Base-by-base conservation (phyloP, 2,113 vertebrate genomes). In the Channa maculata region DNA sequence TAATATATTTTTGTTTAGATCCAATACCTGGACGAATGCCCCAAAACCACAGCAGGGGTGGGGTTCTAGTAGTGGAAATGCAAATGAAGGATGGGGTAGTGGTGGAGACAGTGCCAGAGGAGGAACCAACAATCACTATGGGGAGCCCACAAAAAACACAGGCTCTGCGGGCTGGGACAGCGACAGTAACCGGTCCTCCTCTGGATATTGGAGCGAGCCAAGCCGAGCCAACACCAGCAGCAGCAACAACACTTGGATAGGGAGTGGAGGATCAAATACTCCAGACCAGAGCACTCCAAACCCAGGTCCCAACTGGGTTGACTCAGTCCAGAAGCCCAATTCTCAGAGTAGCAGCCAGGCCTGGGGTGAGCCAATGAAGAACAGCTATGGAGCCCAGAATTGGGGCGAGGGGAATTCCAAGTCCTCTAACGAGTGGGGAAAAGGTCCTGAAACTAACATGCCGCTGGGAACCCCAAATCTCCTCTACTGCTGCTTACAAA, bases 121-220 rank as follows among this genome's bases (percentile, higher is more conserved):
- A 66, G 86, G 82, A 33, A 15, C 74, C 41, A 88, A 86, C 64
- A 96, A 95, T 93, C 96, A 98, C 75, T 99, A 97, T 97, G 95
- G 93, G 2, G 97, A 98, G 65, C 70, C 94, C 48, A 95, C 95
- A 80, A 99, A 97, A 77, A 91, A 72, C 34, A 70, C 95, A 6
- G 94, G 94, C 78, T 96, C 97, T 0, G 96, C 91, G 84, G 93
- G 95, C 43, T 95, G 94, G 94, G 94, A 95, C 33, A 96, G 95
- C 5, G 96, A 98, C 93, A 95, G 96, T 2, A 96, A 99, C 88
- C 94, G 96, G 53, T 98, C 97, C n/a, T n/a, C n/a, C 38, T 96
- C 97, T 54, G 96, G 96, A 70, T 98, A 90, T 81, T 93, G 97
- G 97, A 96, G 94, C 0, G 98, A 98, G 65, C 86, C 93, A 0